Conservation (phyloP, 2,113 vertebrate species). For the Lepus europaeus region DNA sequence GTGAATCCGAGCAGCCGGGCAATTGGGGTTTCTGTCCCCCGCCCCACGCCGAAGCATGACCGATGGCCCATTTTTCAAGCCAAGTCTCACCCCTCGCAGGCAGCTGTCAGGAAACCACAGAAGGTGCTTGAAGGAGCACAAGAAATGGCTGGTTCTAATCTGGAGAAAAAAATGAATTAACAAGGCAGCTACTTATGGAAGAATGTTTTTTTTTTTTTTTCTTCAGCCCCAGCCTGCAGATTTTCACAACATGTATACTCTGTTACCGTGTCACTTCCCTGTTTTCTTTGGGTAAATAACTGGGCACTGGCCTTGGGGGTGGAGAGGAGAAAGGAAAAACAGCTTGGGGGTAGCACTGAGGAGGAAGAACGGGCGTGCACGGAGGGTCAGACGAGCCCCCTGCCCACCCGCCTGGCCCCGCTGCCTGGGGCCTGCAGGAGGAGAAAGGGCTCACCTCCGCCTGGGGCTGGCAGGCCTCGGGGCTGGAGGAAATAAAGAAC, state of each 20-base stretch:
- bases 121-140: constrained; percentile 89
- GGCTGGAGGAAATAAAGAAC: constrained; percentile 63
- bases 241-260: constrained; percentile 90
- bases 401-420: constrained; percentile 70
- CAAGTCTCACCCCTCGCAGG: constrained; percentile 86
- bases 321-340: neutral
- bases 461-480: constrained; percentile 40
- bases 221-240: constrained; percentile 87
- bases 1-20: constrained; percentile 83
- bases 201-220: constrained; percentile 88
- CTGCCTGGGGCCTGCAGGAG: constrained; percentile 77
- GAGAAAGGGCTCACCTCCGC: constrained; percentile 36
- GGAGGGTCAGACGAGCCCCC: constrained; percentile 60
- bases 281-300: constrained; percentile 90
- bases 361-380: neutral
- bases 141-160: constrained; percentile 90
- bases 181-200: constrained; percentile 91
- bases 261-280: constrained; percentile 89
- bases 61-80: constrained; percentile 88
- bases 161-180: constrained; percentile 87
- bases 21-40: constrained; percentile 78
- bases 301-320: constrained; percentile 85
- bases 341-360: constrained; percentile 82
- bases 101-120: constrained; percentile 91
- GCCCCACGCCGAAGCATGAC: constrained; percentile 84